Evolutionary conservation across 2,888 invertebrate species (phyloP), one percentile per base, ranked within the genome.

Genomic region (Syrphus vitripennis): DNA sequence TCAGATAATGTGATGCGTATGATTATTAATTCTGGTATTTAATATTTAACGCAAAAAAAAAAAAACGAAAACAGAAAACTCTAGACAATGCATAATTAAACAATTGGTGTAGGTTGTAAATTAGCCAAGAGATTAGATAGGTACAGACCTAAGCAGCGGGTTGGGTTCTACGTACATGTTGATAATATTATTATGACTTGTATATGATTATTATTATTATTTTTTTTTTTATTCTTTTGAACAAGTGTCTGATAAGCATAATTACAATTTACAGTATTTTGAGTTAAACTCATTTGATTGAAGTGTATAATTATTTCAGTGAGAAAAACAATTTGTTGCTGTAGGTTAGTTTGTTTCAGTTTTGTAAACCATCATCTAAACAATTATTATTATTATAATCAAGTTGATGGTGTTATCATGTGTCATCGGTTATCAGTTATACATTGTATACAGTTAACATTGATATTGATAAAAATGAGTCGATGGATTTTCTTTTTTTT

Each of bases 91-190:
- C 26, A 40, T 16, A 26, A 61, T 61, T 40, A 40, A 40, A 59
- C 37, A 59, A 19, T 37, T 40, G 45, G 45, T 45, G 31, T 29
- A 45, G 65, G 65, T 45, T 65, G 65, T 65, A 29, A 65, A 65
- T 65, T 65, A 65, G 31, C n/a, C n/a, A 65, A 65, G 6, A 45
- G 37, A 45, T 45, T 65, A 65, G 45, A 65, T 61, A 53, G n/a
- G 3, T 2, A 40, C 10, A 40, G 37, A 40, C 34, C 21, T 19
- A 4, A 40, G n/a, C 24, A 4, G n/a, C n/a, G 24, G 21, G 61
- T n/a, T 37, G 6, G 1, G 16, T 29, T 6, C 34, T 34, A n/a
- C n/a, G n/a, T n/a, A n/a, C n/a, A n/a, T 34, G 19, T 37, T 59
- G 34, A 59, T 14, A 37, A 34, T 37, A 31, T 31, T 55, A 10